A percentile compares a stretch with the other conserved stretches of the same genome.
Evolutionary conservation across 2,113 vertebrate species (phyloP).

Genomic region (Neotragus moschatus): DNA sequence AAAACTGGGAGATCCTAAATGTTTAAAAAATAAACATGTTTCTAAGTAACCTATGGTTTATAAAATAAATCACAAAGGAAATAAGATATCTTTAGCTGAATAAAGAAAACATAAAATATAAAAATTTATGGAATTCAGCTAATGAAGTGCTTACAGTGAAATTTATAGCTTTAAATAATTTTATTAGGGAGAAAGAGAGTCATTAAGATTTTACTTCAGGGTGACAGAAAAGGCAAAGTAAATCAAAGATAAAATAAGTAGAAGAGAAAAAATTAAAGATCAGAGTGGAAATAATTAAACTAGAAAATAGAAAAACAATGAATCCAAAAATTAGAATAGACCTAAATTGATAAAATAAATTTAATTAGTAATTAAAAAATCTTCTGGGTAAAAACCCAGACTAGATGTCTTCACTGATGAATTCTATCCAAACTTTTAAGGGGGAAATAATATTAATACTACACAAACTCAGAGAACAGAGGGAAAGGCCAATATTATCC

Average conservation of each 20-base stretch:
- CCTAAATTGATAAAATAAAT: background rate
- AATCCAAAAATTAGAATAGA: background rate
- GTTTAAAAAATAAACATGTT: background rate
- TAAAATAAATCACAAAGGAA: background rate
- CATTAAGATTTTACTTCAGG: background rate
- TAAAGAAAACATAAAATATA: background rate
- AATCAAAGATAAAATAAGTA: background rate
- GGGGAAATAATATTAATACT: background rate
- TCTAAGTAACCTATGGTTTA: background rate
- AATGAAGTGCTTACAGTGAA: background rate
- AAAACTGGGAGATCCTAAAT: background rate
- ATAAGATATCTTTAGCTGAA: background rate
- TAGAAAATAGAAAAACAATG: background rate
- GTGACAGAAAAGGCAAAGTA: constrained; percentile 4
- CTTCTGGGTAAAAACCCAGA: background rate
- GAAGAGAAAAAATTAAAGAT: background rate
- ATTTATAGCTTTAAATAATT: constrained; percentile 19
- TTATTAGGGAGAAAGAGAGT: background rate
- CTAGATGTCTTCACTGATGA: background rate
- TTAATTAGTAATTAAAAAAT: background rate
- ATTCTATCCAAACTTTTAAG: background rate
- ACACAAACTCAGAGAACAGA: background rate
- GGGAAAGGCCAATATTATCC: background rate
- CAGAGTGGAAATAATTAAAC: background rate
- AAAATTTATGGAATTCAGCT: background rate